A percentile compares a stretch with the other conserved stretches of the same genome.
phyloP scores from a whole-genome alignment of 2,797 vertebrate genomes.

The Trachurus trachurus region DNA sequence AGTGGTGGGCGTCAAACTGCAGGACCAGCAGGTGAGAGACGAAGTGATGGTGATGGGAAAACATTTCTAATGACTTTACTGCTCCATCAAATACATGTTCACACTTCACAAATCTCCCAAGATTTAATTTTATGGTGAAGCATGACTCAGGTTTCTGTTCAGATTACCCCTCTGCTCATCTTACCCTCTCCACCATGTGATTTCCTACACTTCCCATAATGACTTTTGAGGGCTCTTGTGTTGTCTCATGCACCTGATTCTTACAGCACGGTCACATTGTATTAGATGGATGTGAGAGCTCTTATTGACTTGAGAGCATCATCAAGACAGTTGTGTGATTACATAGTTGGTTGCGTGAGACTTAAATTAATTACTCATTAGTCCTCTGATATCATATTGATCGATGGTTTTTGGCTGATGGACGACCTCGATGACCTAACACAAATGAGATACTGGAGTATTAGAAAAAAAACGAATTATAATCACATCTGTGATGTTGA shows the following conservation, averaged over 20 bases:
- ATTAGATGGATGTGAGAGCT: too few species aligned
- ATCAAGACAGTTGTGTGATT: too few species aligned
- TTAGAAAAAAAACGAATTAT: too few species aligned
- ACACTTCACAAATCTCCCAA: neutral
- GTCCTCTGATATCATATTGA: too few species aligned
- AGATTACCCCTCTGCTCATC: neutral
- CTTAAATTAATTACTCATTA: too few species aligned
- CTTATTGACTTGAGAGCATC: too few species aligned
- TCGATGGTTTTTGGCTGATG: too few species aligned
- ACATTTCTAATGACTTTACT: neutral
- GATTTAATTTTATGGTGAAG: neutral
- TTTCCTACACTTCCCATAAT: neutral
- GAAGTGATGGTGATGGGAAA: neutral
- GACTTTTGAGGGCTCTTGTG: neutral
- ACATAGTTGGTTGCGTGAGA: too few species aligned
- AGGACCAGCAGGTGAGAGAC: slow-evolving; percentile 95
- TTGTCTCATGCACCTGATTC: neutral
- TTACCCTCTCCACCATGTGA: neutral
- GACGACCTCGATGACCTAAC: too few species aligned
- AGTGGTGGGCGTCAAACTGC: slow-evolving; percentile 98
- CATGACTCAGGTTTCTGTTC: neutral
- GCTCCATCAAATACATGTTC: neutral
- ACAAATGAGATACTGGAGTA: too few species aligned
- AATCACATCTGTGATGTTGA: too few species aligned
- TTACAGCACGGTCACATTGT: too few species aligned